phyloP scores from a whole-genome alignment of 2,888 invertebrate species.

The Meganola albula region DNA sequence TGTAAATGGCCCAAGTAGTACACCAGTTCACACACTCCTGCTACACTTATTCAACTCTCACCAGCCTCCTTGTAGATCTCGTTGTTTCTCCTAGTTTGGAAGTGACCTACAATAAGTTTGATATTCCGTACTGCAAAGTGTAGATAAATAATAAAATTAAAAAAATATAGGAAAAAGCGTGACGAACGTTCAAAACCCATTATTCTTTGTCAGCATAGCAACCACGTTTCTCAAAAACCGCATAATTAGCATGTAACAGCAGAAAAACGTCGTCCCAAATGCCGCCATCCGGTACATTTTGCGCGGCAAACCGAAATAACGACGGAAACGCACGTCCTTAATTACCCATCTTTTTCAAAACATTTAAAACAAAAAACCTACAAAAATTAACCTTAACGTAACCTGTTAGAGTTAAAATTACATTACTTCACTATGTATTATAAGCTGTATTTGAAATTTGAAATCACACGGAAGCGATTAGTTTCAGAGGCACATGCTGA shows the following conservation, averaged over 20 bases:
- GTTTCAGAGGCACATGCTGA: constrained; percentile 70
- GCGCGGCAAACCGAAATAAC: constrained; percentile 65
- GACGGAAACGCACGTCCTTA: constrained; percentile 59
- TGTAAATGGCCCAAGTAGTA: too few species aligned
- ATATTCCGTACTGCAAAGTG: background rate
- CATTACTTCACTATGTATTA: background rate
- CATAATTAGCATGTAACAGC: constrained; percentile 18
- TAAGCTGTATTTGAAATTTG: constrained; percentile 25
- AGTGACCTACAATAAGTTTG: background rate
- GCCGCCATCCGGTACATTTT: constrained; percentile 48
- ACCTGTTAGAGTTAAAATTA: constrained; percentile 10
- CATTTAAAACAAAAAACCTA: constrained; percentile 19
- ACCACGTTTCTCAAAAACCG: constrained; percentile 2
- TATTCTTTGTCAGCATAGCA: too few species aligned
- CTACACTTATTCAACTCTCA: too few species aligned
- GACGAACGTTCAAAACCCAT: background rate
- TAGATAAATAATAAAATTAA: background rate
- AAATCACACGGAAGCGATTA: constrained; percentile 64
- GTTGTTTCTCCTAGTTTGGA: background rate
- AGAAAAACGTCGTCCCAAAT: constrained; percentile 28
- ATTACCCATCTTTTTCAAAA: constrained; percentile 44
- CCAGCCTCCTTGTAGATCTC: background rate
- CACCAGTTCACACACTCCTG: too few species aligned
- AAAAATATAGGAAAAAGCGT: background rate
- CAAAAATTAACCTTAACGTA: constrained; percentile 9